Conservation (phyloP, 2,797 vertebrate genomes). For the Acanthopagrus latus region DNA sequence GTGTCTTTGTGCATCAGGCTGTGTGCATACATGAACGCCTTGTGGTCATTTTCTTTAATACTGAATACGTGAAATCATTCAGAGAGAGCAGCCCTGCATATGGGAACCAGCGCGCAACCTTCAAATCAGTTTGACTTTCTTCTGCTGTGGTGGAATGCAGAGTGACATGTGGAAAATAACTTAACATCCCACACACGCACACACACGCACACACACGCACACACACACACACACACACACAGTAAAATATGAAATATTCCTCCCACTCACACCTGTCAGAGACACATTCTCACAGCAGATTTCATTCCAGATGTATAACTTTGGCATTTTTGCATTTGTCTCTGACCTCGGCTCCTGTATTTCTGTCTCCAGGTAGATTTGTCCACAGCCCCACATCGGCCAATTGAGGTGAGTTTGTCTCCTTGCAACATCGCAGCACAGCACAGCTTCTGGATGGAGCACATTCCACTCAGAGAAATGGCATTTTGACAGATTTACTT, state of each 20-base stretch:
- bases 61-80: not conserved
- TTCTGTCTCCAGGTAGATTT: constrained; percentile 84
- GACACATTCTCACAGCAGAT: not conserved
- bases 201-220: not conserved
- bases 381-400: constrained; percentile 75
- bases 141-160: constrained; percentile 51
- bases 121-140: constrained; percentile 15
- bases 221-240: not conserved
- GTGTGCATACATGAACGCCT: not conserved
- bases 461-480: not conserved
- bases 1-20: not conserved
- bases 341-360: constrained; percentile 45
- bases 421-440: not conserved
- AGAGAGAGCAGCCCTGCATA: constrained; percentile 3
- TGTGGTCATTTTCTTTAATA: not conserved
- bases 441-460: constrained; percentile 1
- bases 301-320: not conserved
- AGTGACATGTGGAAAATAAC: constrained; percentile 49
- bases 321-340: not conserved
- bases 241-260: not conserved
- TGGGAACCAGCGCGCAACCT: not conserved
- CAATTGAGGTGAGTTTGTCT: constrained; percentile 83
- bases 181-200: constrained; percentile 29
- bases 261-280: constrained; percentile 46
- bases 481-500: not conserved